phyloP scores from a whole-genome alignment of 1,140 invertebrate genomes.

The Psix sp. region DNA sequence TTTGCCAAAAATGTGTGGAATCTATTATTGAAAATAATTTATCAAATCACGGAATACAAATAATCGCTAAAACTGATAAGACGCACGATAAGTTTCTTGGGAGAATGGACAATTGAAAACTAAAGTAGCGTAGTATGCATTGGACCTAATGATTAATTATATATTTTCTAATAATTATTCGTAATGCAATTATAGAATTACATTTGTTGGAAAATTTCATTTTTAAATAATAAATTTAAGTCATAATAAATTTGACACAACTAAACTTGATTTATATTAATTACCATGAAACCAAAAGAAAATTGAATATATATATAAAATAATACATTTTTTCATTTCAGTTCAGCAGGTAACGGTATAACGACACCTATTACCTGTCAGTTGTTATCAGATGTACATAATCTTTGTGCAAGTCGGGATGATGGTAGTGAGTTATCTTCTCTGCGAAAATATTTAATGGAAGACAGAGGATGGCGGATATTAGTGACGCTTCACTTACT shows the following conservation, averaged over 20 bases:
- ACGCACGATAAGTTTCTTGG: conserved; percentile 35
- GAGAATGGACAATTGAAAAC: conserved; percentile 40
- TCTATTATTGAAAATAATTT: conserved; percentile 54
- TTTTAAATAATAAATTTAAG: no score
- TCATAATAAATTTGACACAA: no score
- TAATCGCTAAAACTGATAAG: conserved; percentile 52
- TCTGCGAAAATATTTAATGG: conserved; percentile 78
- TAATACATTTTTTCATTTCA: conserved; percentile 26
- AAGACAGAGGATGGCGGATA: conserved; percentile 80
- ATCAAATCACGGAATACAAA: conserved; percentile 51
- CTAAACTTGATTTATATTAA: no score
- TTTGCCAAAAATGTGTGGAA: conserved; percentile 5
- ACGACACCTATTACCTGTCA: conserved; percentile 81
- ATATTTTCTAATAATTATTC: no score
- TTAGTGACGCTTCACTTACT: conserved; percentile 79
- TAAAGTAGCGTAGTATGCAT: conserved; percentile 6
- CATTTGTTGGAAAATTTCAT: no score
- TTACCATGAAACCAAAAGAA: background rate
- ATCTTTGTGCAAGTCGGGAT: conserved; percentile 72
- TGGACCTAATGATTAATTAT: no score
- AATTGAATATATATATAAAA: no score
- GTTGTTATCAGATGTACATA: conserved; percentile 80
- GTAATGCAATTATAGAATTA: no score
- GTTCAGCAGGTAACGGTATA: conserved; percentile 74
- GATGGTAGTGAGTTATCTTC: conserved; percentile 72